Evolutionary conservation across 2,797 vertebrate genomes (phyloP).

Genomic region (Sebastes cheni): DNA sequence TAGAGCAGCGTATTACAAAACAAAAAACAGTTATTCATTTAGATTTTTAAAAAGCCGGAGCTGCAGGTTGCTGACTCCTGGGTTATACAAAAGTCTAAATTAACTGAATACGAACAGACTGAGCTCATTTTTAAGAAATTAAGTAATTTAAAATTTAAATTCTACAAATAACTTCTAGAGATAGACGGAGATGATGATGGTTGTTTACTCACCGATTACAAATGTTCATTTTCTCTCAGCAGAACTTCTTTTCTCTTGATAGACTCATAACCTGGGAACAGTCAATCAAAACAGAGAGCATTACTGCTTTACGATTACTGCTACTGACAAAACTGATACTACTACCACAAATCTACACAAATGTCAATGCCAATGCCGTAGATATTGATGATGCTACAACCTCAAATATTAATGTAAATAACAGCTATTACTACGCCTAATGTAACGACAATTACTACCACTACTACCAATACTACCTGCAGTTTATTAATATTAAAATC

Average conservation of each 20-base stretch:
- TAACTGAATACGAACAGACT: background rate
- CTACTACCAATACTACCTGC: background rate
- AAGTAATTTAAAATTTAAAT: background rate
- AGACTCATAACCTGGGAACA: constrained; percentile 66
- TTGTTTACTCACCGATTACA: constrained; percentile 70
- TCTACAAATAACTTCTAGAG: too few relatives aligned
- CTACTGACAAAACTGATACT: background rate
- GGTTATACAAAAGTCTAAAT: background rate
- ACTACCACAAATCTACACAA: background rate
- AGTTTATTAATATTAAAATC: background rate
- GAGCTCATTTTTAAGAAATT: background rate
- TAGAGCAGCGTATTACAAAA: too few relatives aligned
- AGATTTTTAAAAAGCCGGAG: too few relatives aligned
- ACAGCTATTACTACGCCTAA: background rate
- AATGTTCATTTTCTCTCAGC: constrained; percentile 70
- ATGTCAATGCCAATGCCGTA: background rate
- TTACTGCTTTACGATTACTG: background rate
- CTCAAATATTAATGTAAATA: background rate
- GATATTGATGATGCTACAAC: background rate
- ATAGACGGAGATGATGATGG: background rate
- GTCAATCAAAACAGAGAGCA: background rate
- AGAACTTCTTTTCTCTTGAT: constrained; percentile 19
- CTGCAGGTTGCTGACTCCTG: too few relatives aligned
- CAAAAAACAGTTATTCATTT: too few relatives aligned
- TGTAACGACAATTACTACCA: background rate